phyloP scores from a whole-genome alignment of 2,113 vertebrate genomes.

The Paedocypris sp. region DNA sequence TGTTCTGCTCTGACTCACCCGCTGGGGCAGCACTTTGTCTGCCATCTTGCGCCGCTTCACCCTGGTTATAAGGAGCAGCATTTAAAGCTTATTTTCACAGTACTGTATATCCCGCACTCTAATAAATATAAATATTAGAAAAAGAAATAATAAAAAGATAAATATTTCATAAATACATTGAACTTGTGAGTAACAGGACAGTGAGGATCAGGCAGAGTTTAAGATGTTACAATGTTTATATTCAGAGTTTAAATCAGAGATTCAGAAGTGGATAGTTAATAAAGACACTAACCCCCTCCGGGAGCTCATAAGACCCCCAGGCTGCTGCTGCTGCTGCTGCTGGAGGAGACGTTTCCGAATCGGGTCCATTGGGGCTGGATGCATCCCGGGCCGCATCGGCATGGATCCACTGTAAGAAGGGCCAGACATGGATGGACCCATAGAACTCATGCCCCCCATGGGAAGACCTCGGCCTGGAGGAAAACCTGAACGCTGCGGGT shows the following conservation, averaged over 20 bases:
- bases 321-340: conserved; percentile 59
- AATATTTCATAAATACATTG: too few species aligned
- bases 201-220: too few species aligned
- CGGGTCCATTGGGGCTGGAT: conserved; percentile 76
- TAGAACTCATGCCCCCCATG: conserved; percentile 67
- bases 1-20: conserved; percentile 61
- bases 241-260: background rate
- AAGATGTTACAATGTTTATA: too few species aligned
- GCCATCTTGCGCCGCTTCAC: conserved; percentile 96
- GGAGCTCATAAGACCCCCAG: conserved; percentile 59
- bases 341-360: conserved; percentile 88
- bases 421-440: conserved; percentile 71
- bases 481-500: conserved; percentile 72
- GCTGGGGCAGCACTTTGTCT: conserved; percentile 94
- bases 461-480: conserved; percentile 68
- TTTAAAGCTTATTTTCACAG: too few species aligned
- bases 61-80: conserved; percentile 51
- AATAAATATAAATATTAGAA: too few species aligned
- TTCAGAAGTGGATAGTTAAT: background rate
- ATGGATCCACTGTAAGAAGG: conserved; percentile 72
- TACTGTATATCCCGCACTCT: too few species aligned
- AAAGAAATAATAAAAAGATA: too few species aligned
- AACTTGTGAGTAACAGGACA: too few species aligned
- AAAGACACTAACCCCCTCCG: conserved; percentile 74
- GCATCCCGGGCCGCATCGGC: conserved; percentile 77